phyloP scores from a whole-genome alignment of 1,140 invertebrate genomes.

The Akabosia matsudoensis region DNA sequence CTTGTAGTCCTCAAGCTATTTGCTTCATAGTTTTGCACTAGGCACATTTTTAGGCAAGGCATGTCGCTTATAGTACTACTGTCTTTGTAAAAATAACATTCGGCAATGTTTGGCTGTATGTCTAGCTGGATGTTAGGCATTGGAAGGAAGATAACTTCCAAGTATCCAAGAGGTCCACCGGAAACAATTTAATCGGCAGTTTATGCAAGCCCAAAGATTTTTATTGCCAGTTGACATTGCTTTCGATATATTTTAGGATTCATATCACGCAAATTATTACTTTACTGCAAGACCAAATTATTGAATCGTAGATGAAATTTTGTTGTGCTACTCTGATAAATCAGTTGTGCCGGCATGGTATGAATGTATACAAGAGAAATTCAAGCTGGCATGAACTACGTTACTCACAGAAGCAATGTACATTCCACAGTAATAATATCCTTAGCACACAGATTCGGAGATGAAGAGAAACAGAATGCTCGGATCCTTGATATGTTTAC shows the following conservation, averaged over 20 bases:
- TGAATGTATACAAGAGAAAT: background rate
- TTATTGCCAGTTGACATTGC: background rate
- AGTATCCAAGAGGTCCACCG: too few species aligned
- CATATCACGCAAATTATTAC: background rate
- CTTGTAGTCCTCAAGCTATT: background rate
- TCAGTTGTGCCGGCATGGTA: too few species aligned
- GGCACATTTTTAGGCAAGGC: conserved; percentile 22
- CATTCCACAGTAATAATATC: background rate
- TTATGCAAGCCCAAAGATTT: too few species aligned
- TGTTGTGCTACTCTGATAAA: too few species aligned
- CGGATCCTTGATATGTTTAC: background rate
- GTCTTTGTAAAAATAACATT: too few species aligned
- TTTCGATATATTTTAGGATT: background rate
- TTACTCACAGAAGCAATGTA: background rate
- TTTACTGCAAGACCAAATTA: background rate
- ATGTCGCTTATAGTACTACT: background rate
- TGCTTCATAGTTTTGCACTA: conserved; percentile 1
- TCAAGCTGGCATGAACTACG: background rate
- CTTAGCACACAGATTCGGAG: background rate
- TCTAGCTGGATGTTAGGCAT: too few species aligned
- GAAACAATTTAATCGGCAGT: too few species aligned
- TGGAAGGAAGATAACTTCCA: too few species aligned
- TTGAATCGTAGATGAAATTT: too few species aligned
- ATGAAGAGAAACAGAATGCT: background rate
- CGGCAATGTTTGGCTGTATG: too few species aligned